Evolutionary conservation across 2,797 vertebrate species (phyloP), one percentile per base, ranked within the genome.

Genomic region (Coendou prehensilis): DNA sequence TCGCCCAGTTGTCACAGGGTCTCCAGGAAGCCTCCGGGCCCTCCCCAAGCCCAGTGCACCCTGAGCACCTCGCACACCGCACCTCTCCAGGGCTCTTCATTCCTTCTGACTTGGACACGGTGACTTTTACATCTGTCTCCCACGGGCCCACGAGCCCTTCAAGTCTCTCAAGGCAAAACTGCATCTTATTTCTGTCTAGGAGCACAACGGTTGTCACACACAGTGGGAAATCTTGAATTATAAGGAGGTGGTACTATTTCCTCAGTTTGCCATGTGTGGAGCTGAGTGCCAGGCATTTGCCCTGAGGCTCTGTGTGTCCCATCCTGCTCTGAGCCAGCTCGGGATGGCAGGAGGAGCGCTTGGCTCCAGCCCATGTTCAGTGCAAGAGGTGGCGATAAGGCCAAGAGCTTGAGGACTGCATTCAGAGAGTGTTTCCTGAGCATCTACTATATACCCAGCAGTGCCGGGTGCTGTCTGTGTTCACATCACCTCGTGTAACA

Each of bases 11-110:
- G 26, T 37, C 84, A 61, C 30, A 10, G 28, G 0, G 0, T 26
- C 82, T 83, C 86, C 33, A 33, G 71, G 73, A 67, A 69, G 54
- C 11, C 37, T 30, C 50, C 37, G 37, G 45, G n/a, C 67, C 5
- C 23, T 5, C 13, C 13, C 52, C 30, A 33, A 6, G 3, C 22
- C 69, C 23, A 23, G 50, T 17, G 30, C n/a, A 6, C 63, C 63
- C 37, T 0, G 0, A 37, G 23, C 0, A 1, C 52, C 59, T 94
- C 52, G 7, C 50, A 9, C 0, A 0, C 20, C 0, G 0, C 15
- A 18, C 28, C 30, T 67, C 80, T 81, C 57, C 28, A 9, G 52
- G 22, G n/a, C 28, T 78, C 75, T 54, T 78, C 28, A 6, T 2
- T 75, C 18, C 1, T n/a, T 71, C 47, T 52, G 8, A n/a, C n/a